A percentile compares a stretch with the other conserved stretches of the same genome.
Evolutionary conservation across 1,140 invertebrate species (phyloP).

Genomic region (Contarinia nasturtii): DNA sequence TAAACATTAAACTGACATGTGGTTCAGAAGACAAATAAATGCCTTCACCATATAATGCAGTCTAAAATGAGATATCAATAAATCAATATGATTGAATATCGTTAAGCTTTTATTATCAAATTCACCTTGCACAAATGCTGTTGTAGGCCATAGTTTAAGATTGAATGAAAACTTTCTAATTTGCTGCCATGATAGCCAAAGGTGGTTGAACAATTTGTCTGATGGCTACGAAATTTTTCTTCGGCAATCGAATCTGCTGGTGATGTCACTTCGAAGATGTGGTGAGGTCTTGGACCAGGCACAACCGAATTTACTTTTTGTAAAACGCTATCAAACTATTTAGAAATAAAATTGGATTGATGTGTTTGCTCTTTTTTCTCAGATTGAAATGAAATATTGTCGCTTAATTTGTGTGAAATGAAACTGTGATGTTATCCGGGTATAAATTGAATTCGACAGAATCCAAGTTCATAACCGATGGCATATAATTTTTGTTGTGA

Average conservation of each 20-base stretch:
- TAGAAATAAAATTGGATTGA: too few relatives aligned
- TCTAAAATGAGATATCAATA: not conserved
- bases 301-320: constrained; percentile 27
- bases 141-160: constrained; percentile 56
- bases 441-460: too few relatives aligned
- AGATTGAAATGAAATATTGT: too few relatives aligned
- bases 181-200: constrained; percentile 61
- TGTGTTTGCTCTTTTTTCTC: too few relatives aligned
- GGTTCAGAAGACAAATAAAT: constrained; percentile 57
- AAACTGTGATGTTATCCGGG: too few relatives aligned
- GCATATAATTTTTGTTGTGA: too few relatives aligned
- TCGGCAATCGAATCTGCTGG: constrained; percentile 30
- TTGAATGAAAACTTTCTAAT: constrained; percentile 65
- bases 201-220: constrained; percentile 34
- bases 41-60: constrained; percentile 43
- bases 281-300: constrained; percentile 31
- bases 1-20: constrained; percentile 43
- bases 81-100: not conserved
- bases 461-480: too few relatives aligned
- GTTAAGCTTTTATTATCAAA: not conserved
- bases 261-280: constrained; percentile 41
- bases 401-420: too few relatives aligned
- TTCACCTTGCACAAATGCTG: constrained; percentile 54
- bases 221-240: constrained; percentile 32
- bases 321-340: constrained; percentile 31